Evolutionary conservation across 2,888 invertebrate genomes (phyloP), one percentile per base, ranked within the genome.

Genomic region (Cataglyphis albicans): DNA sequence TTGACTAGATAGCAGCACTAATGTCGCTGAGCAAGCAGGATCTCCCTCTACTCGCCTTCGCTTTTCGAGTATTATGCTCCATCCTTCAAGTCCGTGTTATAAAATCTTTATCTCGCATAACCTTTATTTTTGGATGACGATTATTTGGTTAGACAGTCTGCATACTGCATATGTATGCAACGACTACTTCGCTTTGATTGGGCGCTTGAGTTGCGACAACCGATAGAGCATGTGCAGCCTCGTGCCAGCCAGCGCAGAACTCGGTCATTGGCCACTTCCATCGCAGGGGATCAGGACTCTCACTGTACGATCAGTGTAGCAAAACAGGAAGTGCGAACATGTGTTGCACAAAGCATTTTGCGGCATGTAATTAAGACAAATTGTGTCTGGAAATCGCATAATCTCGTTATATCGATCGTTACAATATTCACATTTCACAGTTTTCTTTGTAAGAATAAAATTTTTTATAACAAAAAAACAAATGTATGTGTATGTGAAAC

Each of bases 391-490:
- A 61, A 61, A 61, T 9, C 29, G 29, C 7, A 18, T 32, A 61
- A 61, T 61, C 61, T 61, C 61, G 61, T 9, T 15, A 61, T 61
- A 61, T 18, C 18, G 32, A 32, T 61, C 18, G 29, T 61, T 61
- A 61, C 18, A 32, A 61, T 61, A 61, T 32, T 29, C 59, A 25
- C 57, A 57, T 21, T 57, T 57, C 6, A 59, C 29, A 29, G 59
- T 61, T 61, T 61, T 32, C 59, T 29, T 61, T 61, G 29, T 32
- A 18, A 61, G 18, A 25, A 25, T 25, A 25, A 25, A 25, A 25
- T 25, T 25, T 25, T 25, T 25, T 25, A 25, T 25, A 25, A 25
- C 25, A 25, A 25, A 25, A 25, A 0, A 25, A 25, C 25, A 25
- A 25, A 25, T 25, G 25, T 25, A 25, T 1, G 25, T 1, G 25